phyloP scores from a whole-genome alignment of 2,797 vertebrate species.

The Varecia variegata region DNA sequence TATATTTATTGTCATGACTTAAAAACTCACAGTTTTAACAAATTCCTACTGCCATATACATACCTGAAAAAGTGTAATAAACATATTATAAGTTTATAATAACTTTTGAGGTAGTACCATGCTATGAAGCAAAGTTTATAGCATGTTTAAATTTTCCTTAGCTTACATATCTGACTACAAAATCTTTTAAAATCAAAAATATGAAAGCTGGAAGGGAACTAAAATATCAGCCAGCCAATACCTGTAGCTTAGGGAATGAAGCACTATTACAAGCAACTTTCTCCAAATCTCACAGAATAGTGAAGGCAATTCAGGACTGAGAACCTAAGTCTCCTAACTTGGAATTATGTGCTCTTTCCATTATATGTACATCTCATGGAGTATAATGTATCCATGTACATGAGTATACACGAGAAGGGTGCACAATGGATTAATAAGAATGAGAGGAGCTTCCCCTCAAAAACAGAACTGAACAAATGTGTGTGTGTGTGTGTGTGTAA shows the following conservation, averaged over 20 bases:
- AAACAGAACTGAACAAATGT: neutral
- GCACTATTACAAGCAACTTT: neutral
- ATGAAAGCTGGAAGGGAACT: neutral
- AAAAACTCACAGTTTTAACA: neutral
- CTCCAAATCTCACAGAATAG: neutral
- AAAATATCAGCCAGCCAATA: neutral
- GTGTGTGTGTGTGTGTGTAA: too few species aligned
- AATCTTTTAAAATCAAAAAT: neutral
- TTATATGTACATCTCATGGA: neutral
- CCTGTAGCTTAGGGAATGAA: neutral
- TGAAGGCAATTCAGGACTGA: neutral
- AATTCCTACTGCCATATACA: neutral
- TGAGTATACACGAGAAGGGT: neutral
- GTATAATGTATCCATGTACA: too few species aligned
- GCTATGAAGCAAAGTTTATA: conserved; percentile 22
- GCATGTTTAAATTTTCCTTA: neutral
- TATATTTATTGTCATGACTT: neutral
- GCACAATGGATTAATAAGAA: neutral
- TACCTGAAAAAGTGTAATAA: neutral
- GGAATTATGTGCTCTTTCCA: neutral
- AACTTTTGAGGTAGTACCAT: neutral
- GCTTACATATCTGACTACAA: neutral
- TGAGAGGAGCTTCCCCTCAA: neutral
- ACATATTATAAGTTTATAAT: neutral
- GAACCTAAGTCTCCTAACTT: neutral